phyloP scores from a whole-genome alignment of 2,888 invertebrate genomes.

The Geophilus truncorum region DNA sequence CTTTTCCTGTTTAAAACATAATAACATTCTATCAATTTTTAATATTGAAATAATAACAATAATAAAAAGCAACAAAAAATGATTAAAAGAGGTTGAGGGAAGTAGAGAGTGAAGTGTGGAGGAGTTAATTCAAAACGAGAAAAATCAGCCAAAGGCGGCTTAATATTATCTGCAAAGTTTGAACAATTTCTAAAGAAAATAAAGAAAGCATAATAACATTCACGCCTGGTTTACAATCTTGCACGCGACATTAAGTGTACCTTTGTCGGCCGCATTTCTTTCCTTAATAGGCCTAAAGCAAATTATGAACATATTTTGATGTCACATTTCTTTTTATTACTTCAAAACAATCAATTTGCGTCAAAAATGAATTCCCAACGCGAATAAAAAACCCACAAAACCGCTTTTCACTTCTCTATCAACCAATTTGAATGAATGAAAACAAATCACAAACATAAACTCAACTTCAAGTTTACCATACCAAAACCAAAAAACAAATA shows the following conservation, averaged over 20 bases:
- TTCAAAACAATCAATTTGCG: constrained; percentile 24
- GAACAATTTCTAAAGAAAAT: constrained; percentile 18
- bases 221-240: constrained; percentile 27
- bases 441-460: background rate
- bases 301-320: constrained; percentile 23
- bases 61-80: background rate
- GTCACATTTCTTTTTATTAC: constrained; percentile 25
- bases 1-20: too few relatives aligned
- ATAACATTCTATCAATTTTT: too few relatives aligned
- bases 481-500: background rate
- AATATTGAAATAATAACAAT: background rate
- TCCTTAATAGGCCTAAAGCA: constrained; percentile 24
- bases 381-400: constrained; percentile 24
- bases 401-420: constrained; percentile 9
- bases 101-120: background rate
- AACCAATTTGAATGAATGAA: constrained; percentile 21
- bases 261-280: constrained; percentile 23
- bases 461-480: background rate
- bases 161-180: background rate
- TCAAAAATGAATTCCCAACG: constrained; percentile 16
- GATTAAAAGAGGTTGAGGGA: too few relatives aligned
- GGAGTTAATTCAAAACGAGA: background rate
- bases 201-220: constrained; percentile 24
- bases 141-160: constrained; percentile 5
- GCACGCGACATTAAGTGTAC: constrained; percentile 27